Evolutionary conservation across 2,797 vertebrate genomes (phyloP).

Genomic region (Hemibagrus guttatus): DNA sequence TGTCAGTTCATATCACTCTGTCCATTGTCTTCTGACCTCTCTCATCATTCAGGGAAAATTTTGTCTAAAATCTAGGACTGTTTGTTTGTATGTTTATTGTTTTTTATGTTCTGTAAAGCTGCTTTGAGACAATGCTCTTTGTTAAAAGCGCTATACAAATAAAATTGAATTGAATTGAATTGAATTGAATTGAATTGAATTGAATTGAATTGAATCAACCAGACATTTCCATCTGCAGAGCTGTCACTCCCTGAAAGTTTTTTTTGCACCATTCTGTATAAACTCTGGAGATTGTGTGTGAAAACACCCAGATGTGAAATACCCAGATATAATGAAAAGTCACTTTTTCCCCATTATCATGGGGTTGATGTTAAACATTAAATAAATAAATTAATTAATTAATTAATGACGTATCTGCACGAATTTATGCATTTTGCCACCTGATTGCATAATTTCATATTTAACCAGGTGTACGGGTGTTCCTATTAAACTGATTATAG

Average conservation of each 20-base stretch:
- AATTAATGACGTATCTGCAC: not conserved
- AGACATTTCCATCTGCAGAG: not conserved
- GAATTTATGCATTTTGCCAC: not conserved
- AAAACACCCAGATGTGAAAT: not conserved
- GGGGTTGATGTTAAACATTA: too few relatives aligned
- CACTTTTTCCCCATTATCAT: not conserved
- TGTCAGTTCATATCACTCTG: not conserved
- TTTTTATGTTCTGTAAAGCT: too few relatives aligned
- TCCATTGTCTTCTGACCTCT: not conserved
- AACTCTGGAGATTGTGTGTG: not conserved
- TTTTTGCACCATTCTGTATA: not conserved
- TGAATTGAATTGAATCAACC: too few relatives aligned
- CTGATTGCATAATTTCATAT: not conserved
- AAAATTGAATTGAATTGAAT: too few relatives aligned
- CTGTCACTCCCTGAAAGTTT: not conserved
- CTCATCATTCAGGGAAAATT: too few relatives aligned
- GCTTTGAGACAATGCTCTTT: too few relatives aligned
- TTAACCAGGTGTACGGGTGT: not conserved
- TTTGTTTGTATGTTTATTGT: too few relatives aligned
- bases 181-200: too few relatives aligned
- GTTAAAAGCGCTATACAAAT: too few relatives aligned
- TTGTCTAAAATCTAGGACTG: too few relatives aligned
- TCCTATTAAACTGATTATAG: not conserved
- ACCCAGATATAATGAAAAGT: not conserved
- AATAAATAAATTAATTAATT: too few relatives aligned